Evolutionary conservation across 1,140 invertebrate species (phyloP), one percentile per base, ranked within the genome.

Genomic region (Micrasema minimum): DNA sequence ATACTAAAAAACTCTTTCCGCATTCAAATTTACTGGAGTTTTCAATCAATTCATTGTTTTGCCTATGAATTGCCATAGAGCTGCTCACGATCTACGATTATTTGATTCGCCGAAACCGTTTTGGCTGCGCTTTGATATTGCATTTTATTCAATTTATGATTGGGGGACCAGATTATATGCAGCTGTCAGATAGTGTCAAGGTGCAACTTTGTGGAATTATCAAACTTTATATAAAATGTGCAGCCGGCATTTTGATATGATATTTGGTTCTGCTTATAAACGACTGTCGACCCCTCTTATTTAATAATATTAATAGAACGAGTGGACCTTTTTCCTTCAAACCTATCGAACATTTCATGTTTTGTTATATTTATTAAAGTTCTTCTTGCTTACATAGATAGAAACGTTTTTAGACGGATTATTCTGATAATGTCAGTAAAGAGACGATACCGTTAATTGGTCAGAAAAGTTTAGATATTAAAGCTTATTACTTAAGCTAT

Each of bases 141-240:
- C 37, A 41, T 59, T 59, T 20, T 59, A 59, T 59, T 41, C 55
- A 59, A 9, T 59, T 41, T 7, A 26, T 14, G 18, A 53, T 20
- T 59, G 23, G 55, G 55, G 55, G 55, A 22, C 31, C 9, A 20
- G 55, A 53, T n/a, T n/a, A 22, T 53, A 22, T 18, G 55, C 69
- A 71, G 69, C 69, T 71, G 69, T 71, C 62, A 71, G 45, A 11
- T 35, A 31, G 35, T 41, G 68, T 55, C 51, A 67, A 37, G 26
- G 23, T 67, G 46, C 48, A 67, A 4, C 23, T 26, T 48, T 55
- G 18, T 31, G 59, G 62, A 71, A 66, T 71, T 71, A 71, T 71
- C 69, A 71, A 71, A 71, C 26, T 71, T 71, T 22, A 71, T 71
- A 71, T 71, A 62, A 71, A 59, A 71, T 26, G n/a, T 43, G 35